phyloP scores from a whole-genome alignment of 2,888 invertebrate species.

The Polydrusus cervinus region DNA sequence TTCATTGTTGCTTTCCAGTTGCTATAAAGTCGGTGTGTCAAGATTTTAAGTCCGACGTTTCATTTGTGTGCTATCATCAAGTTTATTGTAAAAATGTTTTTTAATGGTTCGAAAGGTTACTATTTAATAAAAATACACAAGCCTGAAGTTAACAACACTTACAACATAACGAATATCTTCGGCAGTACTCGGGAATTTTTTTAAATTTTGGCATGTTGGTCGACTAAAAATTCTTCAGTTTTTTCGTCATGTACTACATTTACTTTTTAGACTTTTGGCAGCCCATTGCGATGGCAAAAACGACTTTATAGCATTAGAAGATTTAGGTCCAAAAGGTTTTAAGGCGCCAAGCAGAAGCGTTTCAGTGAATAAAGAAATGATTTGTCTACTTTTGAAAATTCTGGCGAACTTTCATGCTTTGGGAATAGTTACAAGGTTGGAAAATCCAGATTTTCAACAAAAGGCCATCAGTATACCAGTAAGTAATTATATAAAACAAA shows the following conservation, averaged over 20 bases:
- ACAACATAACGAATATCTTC: too few relatives aligned
- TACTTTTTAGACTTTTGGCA: conserved; percentile 66
- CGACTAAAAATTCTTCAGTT: not conserved
- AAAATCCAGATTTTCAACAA: conserved; percentile 66
- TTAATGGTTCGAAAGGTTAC: too few relatives aligned
- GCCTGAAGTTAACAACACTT: too few relatives aligned
- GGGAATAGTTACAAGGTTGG: conserved; percentile 70
- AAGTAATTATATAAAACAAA: not conserved
- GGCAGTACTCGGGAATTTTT: too few relatives aligned
- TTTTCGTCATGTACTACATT: too few relatives aligned
- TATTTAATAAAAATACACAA: too few relatives aligned
- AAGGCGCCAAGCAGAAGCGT: conserved; percentile 63
- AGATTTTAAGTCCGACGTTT: too few relatives aligned
- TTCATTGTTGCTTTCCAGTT: too few relatives aligned
- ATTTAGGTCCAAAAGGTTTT: conserved; percentile 68
- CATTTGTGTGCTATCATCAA: too few relatives aligned
- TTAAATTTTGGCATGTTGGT: not conserved
- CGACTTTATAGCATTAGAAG: conserved; percentile 70
- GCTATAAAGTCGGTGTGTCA: too few relatives aligned
- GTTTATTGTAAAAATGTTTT: too few relatives aligned
- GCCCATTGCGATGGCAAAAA: conserved; percentile 68
- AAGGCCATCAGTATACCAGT: conserved; percentile 46
- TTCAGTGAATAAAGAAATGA: conserved; percentile 64
- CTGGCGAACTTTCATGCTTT: conserved; percentile 72
- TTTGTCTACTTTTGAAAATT: conserved; percentile 65